Percentiles rank a stretch among this genome's conserved stretches.
Evolutionary conservation across 2,888 invertebrate species (phyloP).

Genomic region (Nasonovia ribisnigri): DNA sequence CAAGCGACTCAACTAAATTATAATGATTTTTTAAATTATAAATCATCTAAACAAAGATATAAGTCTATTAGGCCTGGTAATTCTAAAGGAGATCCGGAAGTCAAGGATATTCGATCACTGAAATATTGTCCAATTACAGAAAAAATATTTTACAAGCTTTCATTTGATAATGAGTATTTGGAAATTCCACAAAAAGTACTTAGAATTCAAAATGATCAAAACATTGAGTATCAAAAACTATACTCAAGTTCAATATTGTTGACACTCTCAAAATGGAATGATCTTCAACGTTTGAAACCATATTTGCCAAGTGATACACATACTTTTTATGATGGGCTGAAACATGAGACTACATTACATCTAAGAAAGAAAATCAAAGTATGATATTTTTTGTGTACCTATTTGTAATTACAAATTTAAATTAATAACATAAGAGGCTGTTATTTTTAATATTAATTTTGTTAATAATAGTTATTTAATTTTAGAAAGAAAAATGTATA

Average conservation of each 20-base stretch:
- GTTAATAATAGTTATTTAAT: background rate
- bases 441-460: background rate
- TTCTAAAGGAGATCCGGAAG: too few species aligned
- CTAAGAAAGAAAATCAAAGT: too few species aligned
- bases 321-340: too few species aligned
- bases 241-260: too few species aligned
- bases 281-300: too few species aligned
- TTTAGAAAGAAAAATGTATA: background rate
- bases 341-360: too few species aligned
- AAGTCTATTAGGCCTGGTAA: background rate
- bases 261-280: too few species aligned
- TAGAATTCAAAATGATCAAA: background rate
- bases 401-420: too few species aligned
- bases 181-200: background rate
- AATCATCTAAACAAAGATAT: background rate
- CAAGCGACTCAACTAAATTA: slow-evolving; percentile 2
- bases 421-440: background rate
- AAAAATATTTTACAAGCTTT: slow-evolving; percentile 2
- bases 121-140: background rate
- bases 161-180: background rate
- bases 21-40: background rate
- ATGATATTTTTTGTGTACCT: too few species aligned
- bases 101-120: background rate
- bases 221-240: background rate
- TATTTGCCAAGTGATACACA: too few species aligned